Percentiles rank a stretch among this genome's conserved stretches.
These are phyloP conservation scores for Cosmorhoe ocellata DNA, from an alignment of 2,888 invertebrate genomes.

Conservation along the genomic window DNA sequence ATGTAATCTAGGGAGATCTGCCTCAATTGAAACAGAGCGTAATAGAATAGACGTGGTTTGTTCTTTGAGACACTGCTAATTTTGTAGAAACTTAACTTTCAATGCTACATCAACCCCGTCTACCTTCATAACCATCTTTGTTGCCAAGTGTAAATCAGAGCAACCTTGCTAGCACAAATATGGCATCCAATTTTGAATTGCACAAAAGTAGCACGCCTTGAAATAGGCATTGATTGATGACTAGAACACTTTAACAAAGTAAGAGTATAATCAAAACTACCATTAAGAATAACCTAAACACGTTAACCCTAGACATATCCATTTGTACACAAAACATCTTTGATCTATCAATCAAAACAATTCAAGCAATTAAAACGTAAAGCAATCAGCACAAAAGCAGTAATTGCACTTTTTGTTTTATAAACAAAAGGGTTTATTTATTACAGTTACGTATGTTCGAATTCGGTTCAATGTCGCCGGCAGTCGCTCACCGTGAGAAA, in stretches of 20 bases:
- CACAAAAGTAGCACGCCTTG: slow-evolving; percentile 11
- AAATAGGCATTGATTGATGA: slow-evolving; percentile 10
- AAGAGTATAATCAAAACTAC: background rate
- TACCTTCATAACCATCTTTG: background rate
- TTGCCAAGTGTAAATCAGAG: slow-evolving; percentile 8
- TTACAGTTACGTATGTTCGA: slow-evolving; percentile 30
- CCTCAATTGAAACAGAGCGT: slow-evolving; percentile 12
- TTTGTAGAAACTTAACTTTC: background rate
- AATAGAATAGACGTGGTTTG: slow-evolving; percentile 6
- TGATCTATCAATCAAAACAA: slow-evolving; percentile 16
- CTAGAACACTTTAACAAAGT: too few relatives aligned
- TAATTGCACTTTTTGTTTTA: slow-evolving; percentile 21
- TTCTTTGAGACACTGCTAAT: background rate
- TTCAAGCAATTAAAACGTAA: slow-evolving; percentile 9
- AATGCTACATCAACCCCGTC: background rate
- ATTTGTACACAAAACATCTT: slow-evolving; percentile 1
- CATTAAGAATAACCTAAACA: background rate
- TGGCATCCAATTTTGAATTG: background rate
- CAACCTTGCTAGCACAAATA: slow-evolving; percentile 13
- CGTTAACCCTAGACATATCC: slow-evolving; percentile 1
- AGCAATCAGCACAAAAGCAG: slow-evolving; percentile 7
- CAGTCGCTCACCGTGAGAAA: slow-evolving; percentile 51
- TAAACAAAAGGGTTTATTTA: slow-evolving; percentile 20
- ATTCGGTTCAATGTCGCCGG: slow-evolving; percentile 49
- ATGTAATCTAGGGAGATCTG: slow-evolving; percentile 1